Evolutionary conservation across 2,797 vertebrate species (phyloP).

Genomic region (Chloroceryle inda): DNA sequence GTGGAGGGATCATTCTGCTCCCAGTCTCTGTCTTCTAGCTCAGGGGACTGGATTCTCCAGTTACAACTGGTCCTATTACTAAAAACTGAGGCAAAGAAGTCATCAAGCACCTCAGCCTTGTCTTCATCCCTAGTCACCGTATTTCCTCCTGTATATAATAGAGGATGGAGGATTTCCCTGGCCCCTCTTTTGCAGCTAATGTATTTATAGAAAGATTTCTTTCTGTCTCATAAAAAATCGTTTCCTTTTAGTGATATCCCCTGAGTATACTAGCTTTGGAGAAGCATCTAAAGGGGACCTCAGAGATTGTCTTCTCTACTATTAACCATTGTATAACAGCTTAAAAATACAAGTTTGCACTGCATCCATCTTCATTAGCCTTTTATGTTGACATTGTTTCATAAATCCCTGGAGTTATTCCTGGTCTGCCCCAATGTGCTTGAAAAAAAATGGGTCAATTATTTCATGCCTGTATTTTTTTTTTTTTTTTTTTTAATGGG

Average conservation of each 20-base stretch:
- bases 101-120: too few species aligned
- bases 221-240: background rate
- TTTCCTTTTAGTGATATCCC: background rate
- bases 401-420: background rate
- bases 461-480: background rate
- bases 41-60: too few species aligned
- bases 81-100: too few species aligned
- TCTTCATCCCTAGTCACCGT: too few species aligned
- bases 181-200: too few species aligned
- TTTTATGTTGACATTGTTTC: background rate
- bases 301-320: background rate
- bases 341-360: background rate
- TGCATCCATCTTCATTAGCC: background rate
- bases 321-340: background rate
- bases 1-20: too few species aligned
- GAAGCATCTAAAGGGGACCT: background rate
- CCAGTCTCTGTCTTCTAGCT: too few species aligned
- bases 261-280: background rate
- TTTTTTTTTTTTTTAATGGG: background rate
- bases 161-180: too few species aligned
- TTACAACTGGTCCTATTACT: too few species aligned
- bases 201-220: too few species aligned
- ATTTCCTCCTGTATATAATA: too few species aligned
- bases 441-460: constrained; percentile 2
- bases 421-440: background rate